Percentiles rank a stretch among this genome's conserved stretches.
Conservation (phyloP, 2,113 vertebrate species). For the Phoxinus phoxinus region DNA sequence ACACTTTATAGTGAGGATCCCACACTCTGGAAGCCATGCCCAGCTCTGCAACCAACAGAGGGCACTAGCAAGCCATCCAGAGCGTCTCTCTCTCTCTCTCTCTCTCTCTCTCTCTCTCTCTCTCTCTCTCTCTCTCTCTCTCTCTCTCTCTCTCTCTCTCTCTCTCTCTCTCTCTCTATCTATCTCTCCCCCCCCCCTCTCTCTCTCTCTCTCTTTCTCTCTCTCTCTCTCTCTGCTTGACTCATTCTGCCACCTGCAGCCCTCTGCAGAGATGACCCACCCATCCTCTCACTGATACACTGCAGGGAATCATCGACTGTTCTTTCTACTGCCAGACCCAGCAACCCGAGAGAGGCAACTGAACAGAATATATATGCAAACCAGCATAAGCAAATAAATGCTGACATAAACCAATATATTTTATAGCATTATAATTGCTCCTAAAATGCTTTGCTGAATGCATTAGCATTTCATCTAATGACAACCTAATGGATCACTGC, state of each 20-base stretch:
- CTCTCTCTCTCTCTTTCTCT: not conserved
- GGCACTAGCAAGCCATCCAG: slow-evolving; percentile 52
- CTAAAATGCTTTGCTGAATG: not conserved
- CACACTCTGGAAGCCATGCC: not conserved
- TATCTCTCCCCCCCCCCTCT: too few species aligned
- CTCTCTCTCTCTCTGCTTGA: slow-evolving; percentile 10
- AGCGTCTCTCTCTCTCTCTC: not conserved
- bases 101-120: not conserved
- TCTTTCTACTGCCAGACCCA: slow-evolving; percentile 4
- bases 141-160: not conserved
- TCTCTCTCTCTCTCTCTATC: not conserved
- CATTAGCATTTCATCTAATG: not conserved
- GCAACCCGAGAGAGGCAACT: not conserved
- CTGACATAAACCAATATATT: not conserved
- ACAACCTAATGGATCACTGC: not conserved
- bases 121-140: not conserved
- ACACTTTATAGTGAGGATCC: not conserved
- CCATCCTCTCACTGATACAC: slow-evolving; percentile 21
- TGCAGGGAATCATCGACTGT: slow-evolving; percentile 43
- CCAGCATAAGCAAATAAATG: not conserved
- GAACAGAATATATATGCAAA: not conserved
- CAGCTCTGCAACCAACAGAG: slow-evolving; percentile 54
- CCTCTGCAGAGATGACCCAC: slow-evolving; percentile 44
- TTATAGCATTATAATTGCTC: not conserved
- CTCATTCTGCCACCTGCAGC: slow-evolving; percentile 57